Evolutionary conservation across 2,113 vertebrate genomes (phyloP).

Genomic region (Erpornis zantholeuca): DNA sequence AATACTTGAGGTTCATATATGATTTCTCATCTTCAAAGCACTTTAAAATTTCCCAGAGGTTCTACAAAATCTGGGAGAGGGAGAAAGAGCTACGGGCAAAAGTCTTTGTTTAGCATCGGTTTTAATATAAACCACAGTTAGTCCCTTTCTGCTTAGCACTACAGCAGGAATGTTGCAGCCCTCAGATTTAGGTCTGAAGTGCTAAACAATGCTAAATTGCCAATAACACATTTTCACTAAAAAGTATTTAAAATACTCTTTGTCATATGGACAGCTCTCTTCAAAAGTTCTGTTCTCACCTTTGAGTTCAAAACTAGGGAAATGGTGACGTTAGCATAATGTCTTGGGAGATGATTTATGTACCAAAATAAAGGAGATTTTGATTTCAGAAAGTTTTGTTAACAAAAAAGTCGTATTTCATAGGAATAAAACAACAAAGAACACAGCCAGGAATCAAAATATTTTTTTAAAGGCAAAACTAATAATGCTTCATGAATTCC

Average conservation of each 20-base stretch:
- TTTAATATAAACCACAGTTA: not conserved
- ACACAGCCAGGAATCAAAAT: not conserved
- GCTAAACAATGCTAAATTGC: constrained; percentile 33
- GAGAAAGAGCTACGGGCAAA: not conserved
- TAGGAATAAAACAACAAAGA: not conserved
- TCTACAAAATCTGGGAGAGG: constrained; percentile 11
- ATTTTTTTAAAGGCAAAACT: not conserved
- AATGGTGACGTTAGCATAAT: not conserved
- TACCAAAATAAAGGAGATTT: not conserved
- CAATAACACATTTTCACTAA: constrained; percentile 9
- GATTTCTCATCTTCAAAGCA: constrained; percentile 49
- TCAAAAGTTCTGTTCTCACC: constrained; percentile 16
- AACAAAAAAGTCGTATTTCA: not conserved
- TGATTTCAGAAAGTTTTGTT: not conserved
- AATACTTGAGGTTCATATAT: constrained; percentile 1
- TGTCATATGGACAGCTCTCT: not conserved
- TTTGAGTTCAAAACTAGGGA: constrained; percentile 1
- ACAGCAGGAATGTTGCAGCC: not conserved
- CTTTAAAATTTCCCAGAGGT: constrained; percentile 47
- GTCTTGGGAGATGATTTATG: not conserved
- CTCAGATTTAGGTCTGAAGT: constrained; percentile 7
- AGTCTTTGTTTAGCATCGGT: constrained; percentile 10
- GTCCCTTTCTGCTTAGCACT: not conserved
- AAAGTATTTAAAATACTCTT: not conserved
- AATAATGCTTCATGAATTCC: not conserved